Evolutionary conservation across 2,888 invertebrate species (phyloP), one percentile per base, ranked within the genome.

Genomic region (Philonicus albiceps): DNA sequence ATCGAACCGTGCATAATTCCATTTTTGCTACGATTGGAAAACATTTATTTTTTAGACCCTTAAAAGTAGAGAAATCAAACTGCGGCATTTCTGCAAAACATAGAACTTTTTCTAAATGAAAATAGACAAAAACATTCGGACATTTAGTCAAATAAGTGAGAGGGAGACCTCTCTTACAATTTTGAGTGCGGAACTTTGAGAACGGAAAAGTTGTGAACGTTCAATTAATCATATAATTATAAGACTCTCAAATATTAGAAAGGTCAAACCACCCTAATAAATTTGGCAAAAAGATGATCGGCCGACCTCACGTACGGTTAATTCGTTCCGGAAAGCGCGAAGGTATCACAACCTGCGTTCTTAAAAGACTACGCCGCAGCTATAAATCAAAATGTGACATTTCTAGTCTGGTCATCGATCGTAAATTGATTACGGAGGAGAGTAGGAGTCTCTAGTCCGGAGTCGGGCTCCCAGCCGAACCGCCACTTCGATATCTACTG

Each of bases 361-460:
- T 84, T 30, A 43, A 84, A 84, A 84, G 40, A 13, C 11, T 8
- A 7, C 19, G 40, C 72, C 72, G 73, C 84, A 40, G 40, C 72
- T 72, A 84, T 84, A 84, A 84, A 84, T 84, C 84, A 73, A 27
- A 11, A 5, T 72, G 73, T 84, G 84, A 84, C 84, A 84, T 27
- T 73, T 84, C 40, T 37, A 72, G 40, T 84, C 73, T 73, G 84
- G 43, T 84, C 73, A 27, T 40, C 84, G 84, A 31, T 84, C 72
- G 84, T 73, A 84, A 84, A 84, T 84, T 84, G 84, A 84, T 84
- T 84, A 84, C 19, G 55, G 43, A 64, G 7, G 31, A 64, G 31
- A 81, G 55, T 64, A 53, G 13, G 80, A 53, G 49, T 80, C 55
- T 1, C 49, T 31, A 19, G 74, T 30, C 19, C 22, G 19, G 22